A percentile compares a stretch with the other conserved stretches of the same genome.
Evolutionary conservation across 2,888 invertebrate species (phyloP).

Genomic region (Athetis lepigone): DNA sequence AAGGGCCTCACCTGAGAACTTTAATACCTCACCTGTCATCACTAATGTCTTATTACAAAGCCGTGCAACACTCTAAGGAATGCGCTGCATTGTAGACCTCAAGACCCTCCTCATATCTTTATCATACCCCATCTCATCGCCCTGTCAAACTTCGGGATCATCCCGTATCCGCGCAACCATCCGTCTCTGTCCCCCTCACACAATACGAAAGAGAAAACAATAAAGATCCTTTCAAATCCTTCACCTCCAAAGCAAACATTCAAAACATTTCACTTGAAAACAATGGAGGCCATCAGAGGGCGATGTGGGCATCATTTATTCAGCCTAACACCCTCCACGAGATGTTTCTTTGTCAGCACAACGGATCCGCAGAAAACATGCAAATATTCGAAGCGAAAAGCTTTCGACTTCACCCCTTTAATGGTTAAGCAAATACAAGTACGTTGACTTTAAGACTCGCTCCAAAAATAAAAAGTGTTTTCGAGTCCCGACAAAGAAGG

Average conservation of each 20-base stretch:
- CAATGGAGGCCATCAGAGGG: constrained; percentile 64
- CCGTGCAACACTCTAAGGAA: constrained; percentile 49
- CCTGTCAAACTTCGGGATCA: constrained; percentile 55
- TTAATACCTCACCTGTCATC: constrained; percentile 37
- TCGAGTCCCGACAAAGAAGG: constrained; percentile 59
- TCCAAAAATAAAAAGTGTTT: constrained; percentile 67
- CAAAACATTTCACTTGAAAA: constrained; percentile 66
- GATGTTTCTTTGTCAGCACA: constrained; percentile 66
- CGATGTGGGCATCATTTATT: constrained; percentile 68
- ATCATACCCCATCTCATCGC: constrained; percentile 55
- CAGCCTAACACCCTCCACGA: constrained; percentile 63
- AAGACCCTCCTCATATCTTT: constrained; percentile 57
- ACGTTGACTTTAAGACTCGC: constrained; percentile 69
- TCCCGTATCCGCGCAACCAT: constrained; percentile 50
- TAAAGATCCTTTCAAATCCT: constrained; percentile 63
- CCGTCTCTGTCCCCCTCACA: constrained; percentile 50
- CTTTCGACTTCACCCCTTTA: constrained; percentile 76
- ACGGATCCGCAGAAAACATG: constrained; percentile 78
- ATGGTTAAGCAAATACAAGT: constrained; percentile 80
- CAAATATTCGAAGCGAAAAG: constrained; percentile 78
- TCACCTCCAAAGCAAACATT: constrained; percentile 64
- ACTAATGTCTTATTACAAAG: constrained; percentile 45
- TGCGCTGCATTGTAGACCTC: constrained; percentile 53
- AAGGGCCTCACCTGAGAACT: constrained; percentile 20
- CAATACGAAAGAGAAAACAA: constrained; percentile 61